Evolutionary conservation across 2,113 vertebrate genomes (phyloP).

Genomic region (Podarcis muralis): DNA sequence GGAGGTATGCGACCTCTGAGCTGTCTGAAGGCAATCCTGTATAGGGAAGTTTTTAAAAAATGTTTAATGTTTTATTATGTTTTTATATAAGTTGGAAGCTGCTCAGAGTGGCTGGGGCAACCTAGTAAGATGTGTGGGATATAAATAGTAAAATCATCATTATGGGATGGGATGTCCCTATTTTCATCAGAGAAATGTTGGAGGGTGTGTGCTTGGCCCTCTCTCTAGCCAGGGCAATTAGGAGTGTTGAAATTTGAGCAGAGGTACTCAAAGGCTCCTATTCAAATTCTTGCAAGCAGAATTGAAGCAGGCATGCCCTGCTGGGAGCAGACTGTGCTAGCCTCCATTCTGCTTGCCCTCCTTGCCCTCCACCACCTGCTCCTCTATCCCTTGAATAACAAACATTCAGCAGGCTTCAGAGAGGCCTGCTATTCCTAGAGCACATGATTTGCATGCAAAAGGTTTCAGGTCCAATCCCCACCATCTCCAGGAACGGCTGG

Average conservation of each 20-base stretch:
- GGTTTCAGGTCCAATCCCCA: background rate
- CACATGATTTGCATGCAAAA: background rate
- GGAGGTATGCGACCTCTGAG: no score
- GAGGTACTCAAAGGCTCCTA: background rate
- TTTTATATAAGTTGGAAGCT: no score
- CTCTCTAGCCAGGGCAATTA: background rate
- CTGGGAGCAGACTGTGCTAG: background rate
- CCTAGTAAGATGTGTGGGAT: no score
- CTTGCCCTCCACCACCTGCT: background rate
- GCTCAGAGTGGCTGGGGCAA: no score
- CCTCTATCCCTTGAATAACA: background rate
- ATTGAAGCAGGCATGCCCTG: no score
- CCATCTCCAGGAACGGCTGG: background rate
- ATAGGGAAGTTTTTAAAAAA: no score
- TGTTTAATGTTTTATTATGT: no score
- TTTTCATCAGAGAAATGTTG: no score
- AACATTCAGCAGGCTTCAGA: background rate
- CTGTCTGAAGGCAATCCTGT: no score
- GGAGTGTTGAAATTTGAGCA: background rate
- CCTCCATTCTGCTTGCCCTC: background rate
- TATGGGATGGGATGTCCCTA: no score
- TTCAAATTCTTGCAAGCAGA: background rate
- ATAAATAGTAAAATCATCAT: no score
- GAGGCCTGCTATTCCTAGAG: background rate
- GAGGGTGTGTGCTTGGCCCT: background rate